These are phyloP conservation scores for Troides aeacus DNA, from an alignment of 2,888 invertebrate genomes.

Conservation along the genomic window DNA sequence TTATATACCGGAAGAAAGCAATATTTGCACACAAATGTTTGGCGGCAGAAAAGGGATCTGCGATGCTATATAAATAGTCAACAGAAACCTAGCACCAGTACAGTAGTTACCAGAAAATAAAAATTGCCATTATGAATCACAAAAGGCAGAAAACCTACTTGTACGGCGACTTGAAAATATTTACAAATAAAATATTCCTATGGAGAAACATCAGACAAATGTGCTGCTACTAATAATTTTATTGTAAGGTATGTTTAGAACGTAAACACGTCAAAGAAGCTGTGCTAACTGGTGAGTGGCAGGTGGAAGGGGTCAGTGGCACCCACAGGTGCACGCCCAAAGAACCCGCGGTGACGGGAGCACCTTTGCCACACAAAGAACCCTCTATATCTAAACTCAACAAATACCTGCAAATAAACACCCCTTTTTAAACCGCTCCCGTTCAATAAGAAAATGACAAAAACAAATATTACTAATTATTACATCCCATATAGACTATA, in stretches of 20 bases:
- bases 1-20: no score
- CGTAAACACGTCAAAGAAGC: constrained; percentile 32
- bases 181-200: background rate
- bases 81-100: no score
- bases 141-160: no score
- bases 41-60: no score
- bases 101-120: no score
- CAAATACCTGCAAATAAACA: constrained; percentile 42
- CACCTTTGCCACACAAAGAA: constrained; percentile 29
- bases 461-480: constrained; percentile 5
- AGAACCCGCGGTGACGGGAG: constrained; percentile 27
- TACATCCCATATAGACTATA: background rate
- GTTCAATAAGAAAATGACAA: constrained; percentile 13
- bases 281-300: constrained; percentile 58
- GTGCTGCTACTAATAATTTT: background rate
- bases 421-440: constrained; percentile 2
- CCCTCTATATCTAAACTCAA: constrained; percentile 41
- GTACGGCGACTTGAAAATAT: no score
- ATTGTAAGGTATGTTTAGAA: background rate
- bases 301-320: constrained; percentile 74
- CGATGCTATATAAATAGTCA: no score
- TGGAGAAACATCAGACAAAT: background rate
- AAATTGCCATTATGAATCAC: no score
- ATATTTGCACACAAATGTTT: no score
- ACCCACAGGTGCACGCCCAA: constrained; percentile 53